Evolutionary conservation across 2,888 invertebrate species (phyloP).

Genomic region (Aromia moschata): DNA sequence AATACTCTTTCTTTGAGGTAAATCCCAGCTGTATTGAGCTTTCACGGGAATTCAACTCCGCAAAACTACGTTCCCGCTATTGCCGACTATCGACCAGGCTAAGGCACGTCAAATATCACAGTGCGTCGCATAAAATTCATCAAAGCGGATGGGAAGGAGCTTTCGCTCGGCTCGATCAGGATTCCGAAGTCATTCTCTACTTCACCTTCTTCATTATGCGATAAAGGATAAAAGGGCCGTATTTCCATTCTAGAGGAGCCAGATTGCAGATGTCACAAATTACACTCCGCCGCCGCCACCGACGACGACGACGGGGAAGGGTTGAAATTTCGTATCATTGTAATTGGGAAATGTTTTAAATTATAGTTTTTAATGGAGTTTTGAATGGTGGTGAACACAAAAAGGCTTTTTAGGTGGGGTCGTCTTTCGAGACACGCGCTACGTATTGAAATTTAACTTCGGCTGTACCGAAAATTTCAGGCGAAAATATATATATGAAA

Average conservation of each 20-base stretch:
- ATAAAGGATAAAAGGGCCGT: constrained; percentile 57
- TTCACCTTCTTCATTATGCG: constrained; percentile 59
- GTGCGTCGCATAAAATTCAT: constrained; percentile 60
- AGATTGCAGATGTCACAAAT: constrained; percentile 60
- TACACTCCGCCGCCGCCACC: constrained; percentile 40
- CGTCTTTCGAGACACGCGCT: no score
- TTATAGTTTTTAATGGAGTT: constrained; percentile 8
- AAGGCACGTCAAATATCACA: constrained; percentile 46
- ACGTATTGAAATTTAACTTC: no score
- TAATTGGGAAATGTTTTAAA: constrained; percentile 41
- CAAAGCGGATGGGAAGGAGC: constrained; percentile 54
- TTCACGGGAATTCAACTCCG: no score
- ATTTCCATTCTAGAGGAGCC: constrained; percentile 55
- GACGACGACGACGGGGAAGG: constrained; percentile 33
- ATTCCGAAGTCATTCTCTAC: constrained; percentile 49
- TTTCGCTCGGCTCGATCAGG: constrained; percentile 43
- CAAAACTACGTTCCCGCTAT: no score
- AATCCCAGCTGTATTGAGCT: no score
- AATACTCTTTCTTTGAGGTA: no score
- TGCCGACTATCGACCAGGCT: constrained; percentile 27
- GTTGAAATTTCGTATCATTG: constrained; percentile 39
- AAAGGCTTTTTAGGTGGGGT: constrained; percentile 7
- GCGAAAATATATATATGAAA: no score
- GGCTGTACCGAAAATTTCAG: no score
- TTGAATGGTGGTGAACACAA: neutral